A percentile compares a stretch with the other conserved stretches of the same genome.
These are phyloP conservation scores for Porites lobata DNA, from an alignment of 92 coral and sea anemone genomes.

Conservation along the genomic window DNA sequence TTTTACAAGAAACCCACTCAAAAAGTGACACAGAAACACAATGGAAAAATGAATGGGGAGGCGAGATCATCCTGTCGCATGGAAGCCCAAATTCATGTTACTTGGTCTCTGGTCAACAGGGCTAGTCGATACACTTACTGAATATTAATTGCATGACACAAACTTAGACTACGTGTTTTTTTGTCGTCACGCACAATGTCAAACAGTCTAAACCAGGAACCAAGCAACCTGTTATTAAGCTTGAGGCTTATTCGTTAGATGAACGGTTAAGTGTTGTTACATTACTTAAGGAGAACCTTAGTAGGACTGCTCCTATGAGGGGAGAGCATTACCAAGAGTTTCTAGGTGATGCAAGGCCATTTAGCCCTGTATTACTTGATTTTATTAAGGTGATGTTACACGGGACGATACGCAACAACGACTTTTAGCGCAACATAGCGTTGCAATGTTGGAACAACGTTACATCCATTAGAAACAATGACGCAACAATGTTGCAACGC, in stretches of 20 bases:
- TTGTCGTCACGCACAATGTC: background rate
- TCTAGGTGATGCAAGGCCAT: slow-evolving; percentile 7
- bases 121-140: background rate
- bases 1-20: no score
- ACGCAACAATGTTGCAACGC: no score
- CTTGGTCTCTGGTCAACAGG: slow-evolving; percentile 14
- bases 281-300: background rate
- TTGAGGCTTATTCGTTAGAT: slow-evolving; percentile 20
- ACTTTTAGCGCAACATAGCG: no score
- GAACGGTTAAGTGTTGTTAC: slow-evolving; percentile 14
- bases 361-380: slow-evolving; percentile 14
- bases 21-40: no score
- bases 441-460: no score
- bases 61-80: no score
- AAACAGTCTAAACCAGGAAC: slow-evolving; percentile 4
- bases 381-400: no score
- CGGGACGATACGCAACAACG: no score
- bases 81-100: no score
- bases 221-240: slow-evolving; percentile 18
- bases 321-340: background rate
- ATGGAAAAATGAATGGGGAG: no score
- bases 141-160: slow-evolving; percentile 20
- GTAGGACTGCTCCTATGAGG: background rate
- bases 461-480: no score
- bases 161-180: slow-evolving; percentile 13